Evolutionary conservation across 2,113 vertebrate species (phyloP).

Genomic region (Cnemophilus loriae): DNA sequence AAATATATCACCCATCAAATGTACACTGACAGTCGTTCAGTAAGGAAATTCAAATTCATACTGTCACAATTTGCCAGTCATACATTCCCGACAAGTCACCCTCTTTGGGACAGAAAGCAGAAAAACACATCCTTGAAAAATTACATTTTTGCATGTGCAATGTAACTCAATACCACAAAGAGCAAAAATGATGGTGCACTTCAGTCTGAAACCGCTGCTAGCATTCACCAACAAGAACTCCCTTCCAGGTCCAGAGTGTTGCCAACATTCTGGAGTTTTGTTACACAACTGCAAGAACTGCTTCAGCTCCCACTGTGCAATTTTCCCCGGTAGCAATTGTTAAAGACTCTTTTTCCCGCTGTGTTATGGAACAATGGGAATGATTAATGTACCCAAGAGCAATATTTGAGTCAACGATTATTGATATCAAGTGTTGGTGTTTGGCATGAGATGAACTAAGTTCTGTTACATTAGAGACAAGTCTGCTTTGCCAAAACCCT

Average conservation of each 20-base stretch:
- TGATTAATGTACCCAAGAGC: constrained; percentile 8
- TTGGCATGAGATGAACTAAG: constrained; percentile 26
- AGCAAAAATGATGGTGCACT: neutral
- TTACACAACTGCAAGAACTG: constrained; percentile 24
- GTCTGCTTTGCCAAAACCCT: neutral
- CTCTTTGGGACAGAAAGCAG: neutral
- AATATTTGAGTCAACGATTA: neutral
- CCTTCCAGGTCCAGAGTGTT: neutral
- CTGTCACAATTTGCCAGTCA: neutral
- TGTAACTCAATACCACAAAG: neutral
- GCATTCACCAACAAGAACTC: neutral
- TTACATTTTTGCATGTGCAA: neutral
- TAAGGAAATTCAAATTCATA: neutral
- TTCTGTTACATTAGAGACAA: neutral
- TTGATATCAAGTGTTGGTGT: constrained; percentile 1
- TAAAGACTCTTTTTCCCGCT: neutral
- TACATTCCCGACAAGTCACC: neutral
- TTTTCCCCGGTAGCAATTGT: constrained; percentile 19
- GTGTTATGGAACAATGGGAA: constrained; percentile 45
- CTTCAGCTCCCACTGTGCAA: neutral
- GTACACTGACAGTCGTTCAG: neutral
- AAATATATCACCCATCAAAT: neutral
- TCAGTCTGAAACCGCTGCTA: neutral
- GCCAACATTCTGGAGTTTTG: constrained; percentile 10
- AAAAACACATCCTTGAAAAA: neutral